phyloP scores from a whole-genome alignment of 1,140 invertebrate species.

The Mylabris phalerata region DNA sequence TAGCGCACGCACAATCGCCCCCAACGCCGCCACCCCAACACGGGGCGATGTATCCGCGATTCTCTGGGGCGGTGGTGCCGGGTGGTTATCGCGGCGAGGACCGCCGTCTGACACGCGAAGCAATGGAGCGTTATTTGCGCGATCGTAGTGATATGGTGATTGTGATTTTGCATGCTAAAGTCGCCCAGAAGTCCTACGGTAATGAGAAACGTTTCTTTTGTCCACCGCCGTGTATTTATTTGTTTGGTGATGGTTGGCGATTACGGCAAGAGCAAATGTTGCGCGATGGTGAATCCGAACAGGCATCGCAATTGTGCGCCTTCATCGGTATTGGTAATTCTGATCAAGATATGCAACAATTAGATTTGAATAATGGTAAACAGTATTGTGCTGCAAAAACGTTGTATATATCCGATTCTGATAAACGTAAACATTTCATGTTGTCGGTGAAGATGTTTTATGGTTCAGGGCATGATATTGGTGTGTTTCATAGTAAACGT shows the following conservation, averaged over 20 bases:
- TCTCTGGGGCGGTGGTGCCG: constrained; percentile 46
- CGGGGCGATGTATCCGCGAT: constrained; percentile 49
- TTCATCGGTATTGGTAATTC: constrained; percentile 99
- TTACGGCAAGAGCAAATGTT: constrained; percentile 86
- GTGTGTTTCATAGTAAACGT: constrained; percentile 95
- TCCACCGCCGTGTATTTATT: constrained; percentile 97
- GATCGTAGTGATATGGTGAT: constrained; percentile 94
- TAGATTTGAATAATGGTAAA: constrained; percentile 92
- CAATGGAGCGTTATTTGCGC: constrained; percentile 92
- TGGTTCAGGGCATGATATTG: constrained; percentile 95
- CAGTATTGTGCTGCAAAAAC: constrained; percentile 99
- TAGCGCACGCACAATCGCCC: constrained; percentile 67
- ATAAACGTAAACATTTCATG: constrained; percentile 99
- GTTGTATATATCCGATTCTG: constrained; percentile 97
- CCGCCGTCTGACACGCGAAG: constrained; percentile 83
- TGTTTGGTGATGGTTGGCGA: constrained; percentile 96
- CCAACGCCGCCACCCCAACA: constrained; percentile 61
- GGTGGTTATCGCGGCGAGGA: constrained; percentile 70
- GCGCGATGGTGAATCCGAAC: constrained; percentile 80
- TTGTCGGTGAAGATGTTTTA: constrained; percentile 99
- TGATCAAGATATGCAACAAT: constrained; percentile 97
- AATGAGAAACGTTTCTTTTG: constrained; percentile 99
- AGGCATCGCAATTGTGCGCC: constrained; percentile 87
- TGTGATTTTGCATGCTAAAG: constrained; percentile 97
- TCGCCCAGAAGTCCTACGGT: constrained; percentile 98